phyloP scores from a whole-genome alignment of 2,888 invertebrate species.

The Hanleya hanleyi region DNA sequence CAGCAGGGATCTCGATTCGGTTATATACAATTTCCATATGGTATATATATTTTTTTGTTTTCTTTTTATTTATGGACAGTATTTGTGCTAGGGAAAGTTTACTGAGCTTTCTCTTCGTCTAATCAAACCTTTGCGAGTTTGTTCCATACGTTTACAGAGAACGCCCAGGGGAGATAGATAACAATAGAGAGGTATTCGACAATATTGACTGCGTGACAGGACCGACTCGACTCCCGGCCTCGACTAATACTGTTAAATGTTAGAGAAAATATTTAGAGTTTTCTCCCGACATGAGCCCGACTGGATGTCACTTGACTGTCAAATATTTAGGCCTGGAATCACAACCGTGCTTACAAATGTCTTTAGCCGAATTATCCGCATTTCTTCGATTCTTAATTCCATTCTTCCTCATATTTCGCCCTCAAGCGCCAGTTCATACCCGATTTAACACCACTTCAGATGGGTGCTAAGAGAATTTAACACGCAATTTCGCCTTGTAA shows the following conservation, averaged over 20 bases:
- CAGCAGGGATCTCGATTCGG: too few relatives aligned
- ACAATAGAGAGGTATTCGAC: neutral
- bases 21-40: too few relatives aligned
- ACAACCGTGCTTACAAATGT: neutral
- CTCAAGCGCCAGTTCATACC: too few relatives aligned
- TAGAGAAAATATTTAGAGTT: neutral
- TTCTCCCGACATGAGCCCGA: neutral
- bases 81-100: too few relatives aligned
- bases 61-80: too few relatives aligned
- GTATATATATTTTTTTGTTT: too few relatives aligned
- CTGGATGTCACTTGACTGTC: neutral
- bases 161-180: neutral
- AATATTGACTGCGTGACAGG: neutral
- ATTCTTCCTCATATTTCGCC: neutral
- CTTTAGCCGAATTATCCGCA: neutral
- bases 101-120: too few relatives aligned
- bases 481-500: too few relatives aligned
- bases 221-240: neutral
- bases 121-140: too few relatives aligned
- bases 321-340: slow-evolving; percentile 1
- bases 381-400: neutral
- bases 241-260: slow-evolving; percentile 1
- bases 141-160: neutral
- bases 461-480: too few relatives aligned
- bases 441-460: too few relatives aligned